These are phyloP conservation scores for Pachyuromys duprasi DNA, from an alignment of 2,797 vertebrate species.

Conservation along the genomic window DNA sequence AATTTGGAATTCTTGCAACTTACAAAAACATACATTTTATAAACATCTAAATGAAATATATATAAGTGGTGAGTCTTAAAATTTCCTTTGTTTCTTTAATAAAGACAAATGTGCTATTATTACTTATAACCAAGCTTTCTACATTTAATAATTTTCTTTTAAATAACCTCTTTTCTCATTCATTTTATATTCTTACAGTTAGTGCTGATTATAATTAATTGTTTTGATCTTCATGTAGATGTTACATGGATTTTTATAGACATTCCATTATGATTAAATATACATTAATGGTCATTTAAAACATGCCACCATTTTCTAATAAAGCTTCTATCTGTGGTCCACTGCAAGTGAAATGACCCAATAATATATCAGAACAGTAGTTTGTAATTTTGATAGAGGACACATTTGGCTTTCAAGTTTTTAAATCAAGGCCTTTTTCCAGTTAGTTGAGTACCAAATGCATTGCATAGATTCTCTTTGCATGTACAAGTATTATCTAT, in stretches of 20 bases:
- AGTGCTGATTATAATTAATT: constrained; percentile 83
- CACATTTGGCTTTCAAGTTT: constrained; percentile 80
- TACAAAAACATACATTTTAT: background rate
- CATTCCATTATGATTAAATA: constrained; percentile 85
- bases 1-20: background rate
- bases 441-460: constrained; percentile 78
- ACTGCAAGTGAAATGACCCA: constrained; percentile 81
- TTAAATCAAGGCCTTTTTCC: constrained; percentile 80
- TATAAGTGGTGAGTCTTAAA: background rate
- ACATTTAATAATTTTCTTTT: constrained; percentile 45
- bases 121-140: constrained; percentile 26
- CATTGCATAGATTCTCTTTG: constrained; percentile 72
- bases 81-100: constrained; percentile 18
- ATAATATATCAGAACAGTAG: constrained; percentile 72
- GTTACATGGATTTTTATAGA: constrained; percentile 83
- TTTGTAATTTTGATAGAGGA: constrained; percentile 81
- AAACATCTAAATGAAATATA: constrained; percentile 26
- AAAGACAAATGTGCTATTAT: constrained; percentile 32
- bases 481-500: constrained; percentile 51
- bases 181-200: constrained; percentile 77
- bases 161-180: constrained; percentile 78
- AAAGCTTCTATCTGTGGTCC: constrained; percentile 81
- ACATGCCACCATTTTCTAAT: constrained; percentile 82
- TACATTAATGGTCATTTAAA: constrained; percentile 85
- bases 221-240: constrained; percentile 84